Conservation (phyloP, 92 coral and sea anemone genomes). For the Zoanthus sansibaricus region DNA sequence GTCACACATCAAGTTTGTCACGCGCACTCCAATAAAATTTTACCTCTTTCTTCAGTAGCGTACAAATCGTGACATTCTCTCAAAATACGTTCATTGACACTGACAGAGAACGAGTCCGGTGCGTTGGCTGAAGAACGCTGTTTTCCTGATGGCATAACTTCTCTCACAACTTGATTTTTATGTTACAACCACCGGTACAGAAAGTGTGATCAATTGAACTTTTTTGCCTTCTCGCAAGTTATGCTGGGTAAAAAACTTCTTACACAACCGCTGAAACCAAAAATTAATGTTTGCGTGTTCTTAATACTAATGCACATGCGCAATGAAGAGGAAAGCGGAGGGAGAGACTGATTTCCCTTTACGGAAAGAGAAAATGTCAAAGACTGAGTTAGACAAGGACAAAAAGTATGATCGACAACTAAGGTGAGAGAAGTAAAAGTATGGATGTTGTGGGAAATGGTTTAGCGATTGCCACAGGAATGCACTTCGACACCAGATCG, state of each 20-base stretch:
- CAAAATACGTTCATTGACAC: conserved; percentile 89
- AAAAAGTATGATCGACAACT: conserved; percentile 98
- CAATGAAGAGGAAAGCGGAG: conserved; percentile 94
- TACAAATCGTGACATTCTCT: conserved; percentile 97
- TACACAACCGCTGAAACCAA: conserved; percentile 8
- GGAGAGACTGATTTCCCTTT: conserved; percentile 78
- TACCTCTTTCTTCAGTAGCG: conserved; percentile 92
- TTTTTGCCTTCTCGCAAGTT: not conserved
- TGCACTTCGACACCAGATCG: not conserved
- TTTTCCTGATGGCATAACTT: conserved; percentile 87
- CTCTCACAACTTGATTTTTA: not conserved
- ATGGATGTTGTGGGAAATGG: not conserved
- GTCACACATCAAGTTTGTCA: conserved; percentile 24
- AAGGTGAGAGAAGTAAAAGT: conserved; percentile 70
- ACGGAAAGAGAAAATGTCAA: conserved; percentile 90
- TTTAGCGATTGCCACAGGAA: not conserved
- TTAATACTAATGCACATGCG: conserved; percentile 74
- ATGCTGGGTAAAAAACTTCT: conserved; percentile 20
- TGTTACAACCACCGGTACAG: not conserved
- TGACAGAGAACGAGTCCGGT: conserved; percentile 86
- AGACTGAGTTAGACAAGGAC: conserved; percentile 90
- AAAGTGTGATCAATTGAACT: not conserved
- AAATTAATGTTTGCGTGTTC: conserved; percentile 36
- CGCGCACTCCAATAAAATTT: not conserved
- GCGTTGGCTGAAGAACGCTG: conserved; percentile 96